Conservation (phyloP, 2,888 invertebrate species). For the Druceiella hillmani region DNA sequence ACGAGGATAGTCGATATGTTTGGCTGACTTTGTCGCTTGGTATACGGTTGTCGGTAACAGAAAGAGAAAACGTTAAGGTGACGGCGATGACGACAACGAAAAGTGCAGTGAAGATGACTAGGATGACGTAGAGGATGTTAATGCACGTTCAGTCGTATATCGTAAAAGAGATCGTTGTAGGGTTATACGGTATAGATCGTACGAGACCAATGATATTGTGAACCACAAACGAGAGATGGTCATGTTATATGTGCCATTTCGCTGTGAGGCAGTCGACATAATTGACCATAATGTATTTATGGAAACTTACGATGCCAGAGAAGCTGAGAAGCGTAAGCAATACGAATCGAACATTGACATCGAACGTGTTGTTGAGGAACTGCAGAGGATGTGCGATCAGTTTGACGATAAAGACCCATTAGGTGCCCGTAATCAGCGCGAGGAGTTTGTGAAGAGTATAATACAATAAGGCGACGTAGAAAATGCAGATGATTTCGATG, state of each 20-base stretch:
- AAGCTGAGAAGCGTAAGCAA: too few relatives aligned
- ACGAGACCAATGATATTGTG: slow-evolving; percentile 5
- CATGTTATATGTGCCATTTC: slow-evolving; percentile 9
- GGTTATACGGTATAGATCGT: slow-evolving; percentile 10
- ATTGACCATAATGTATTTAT: background rate
- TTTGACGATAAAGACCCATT: slow-evolving; percentile 13
- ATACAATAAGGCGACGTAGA: too few relatives aligned
- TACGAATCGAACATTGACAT: slow-evolving; percentile 12
- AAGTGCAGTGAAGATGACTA: background rate
- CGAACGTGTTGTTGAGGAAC: slow-evolving; percentile 11
- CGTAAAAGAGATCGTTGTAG: slow-evolving; percentile 8
- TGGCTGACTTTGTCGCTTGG: slow-evolving; percentile 27
- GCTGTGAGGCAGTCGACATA: slow-evolving; percentile 10
- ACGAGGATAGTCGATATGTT: slow-evolving; percentile 23
- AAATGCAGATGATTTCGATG: too few relatives aligned
- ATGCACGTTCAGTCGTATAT: too few relatives aligned
- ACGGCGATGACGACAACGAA: background rate
- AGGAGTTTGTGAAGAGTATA: too few relatives aligned
- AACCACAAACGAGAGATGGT: slow-evolving; percentile 15
- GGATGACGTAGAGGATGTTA: slow-evolving; percentile 2
- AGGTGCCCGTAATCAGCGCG: slow-evolving; percentile 9
- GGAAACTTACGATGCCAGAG: too few relatives aligned
- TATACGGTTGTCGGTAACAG: slow-evolving; percentile 17
- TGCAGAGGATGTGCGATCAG: slow-evolving; percentile 11
- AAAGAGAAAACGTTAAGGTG: slow-evolving; percentile 12